Conservation (phyloP, 2,888 invertebrate species). For the Leptarthrus brevirostris region DNA sequence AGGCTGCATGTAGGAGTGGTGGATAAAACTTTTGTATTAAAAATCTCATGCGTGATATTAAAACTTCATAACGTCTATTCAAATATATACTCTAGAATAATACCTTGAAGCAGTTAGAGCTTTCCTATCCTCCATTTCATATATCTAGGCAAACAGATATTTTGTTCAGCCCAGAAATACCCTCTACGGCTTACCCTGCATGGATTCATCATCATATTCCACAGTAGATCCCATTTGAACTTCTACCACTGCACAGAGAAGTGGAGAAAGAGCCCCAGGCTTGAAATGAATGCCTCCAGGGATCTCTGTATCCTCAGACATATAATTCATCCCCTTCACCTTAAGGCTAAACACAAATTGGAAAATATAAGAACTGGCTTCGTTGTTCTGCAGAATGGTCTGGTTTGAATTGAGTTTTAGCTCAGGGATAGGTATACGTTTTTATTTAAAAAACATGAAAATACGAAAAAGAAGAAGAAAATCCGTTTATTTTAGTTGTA, state of each 20-base stretch:
- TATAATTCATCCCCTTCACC: slow-evolving; percentile 58
- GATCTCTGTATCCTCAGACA: slow-evolving; percentile 56
- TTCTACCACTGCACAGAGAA: slow-evolving; percentile 36
- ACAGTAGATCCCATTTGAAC: slow-evolving; percentile 47
- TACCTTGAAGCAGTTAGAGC: slow-evolving; percentile 56
- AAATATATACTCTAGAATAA: slow-evolving; percentile 57
- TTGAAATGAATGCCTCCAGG: slow-evolving; percentile 47
- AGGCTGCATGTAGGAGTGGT: neutral
- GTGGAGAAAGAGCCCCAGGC: slow-evolving; percentile 16
- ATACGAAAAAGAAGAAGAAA: slow-evolving; percentile 34
- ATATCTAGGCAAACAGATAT: slow-evolving; percentile 46
- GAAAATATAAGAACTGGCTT: slow-evolving; percentile 59
- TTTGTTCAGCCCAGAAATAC: slow-evolving; percentile 39
- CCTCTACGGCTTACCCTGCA: slow-evolving; percentile 29
- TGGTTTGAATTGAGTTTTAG: slow-evolving; percentile 47
- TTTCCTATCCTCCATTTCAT: slow-evolving; percentile 54
- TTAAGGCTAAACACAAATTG: slow-evolving; percentile 57
- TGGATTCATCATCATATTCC: slow-evolving; percentile 47
- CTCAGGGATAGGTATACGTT: slow-evolving; percentile 43
- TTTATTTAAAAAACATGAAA: slow-evolving; percentile 33
- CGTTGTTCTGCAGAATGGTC: slow-evolving; percentile 54
- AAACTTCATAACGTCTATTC: slow-evolving; percentile 57
- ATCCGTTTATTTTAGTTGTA: slow-evolving; percentile 36
- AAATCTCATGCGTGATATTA: slow-evolving; percentile 57
- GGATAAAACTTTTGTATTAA: slow-evolving; percentile 31